Evolutionary conservation across 2,888 invertebrate species (phyloP).

Genomic region (Drosophila neonasuta): DNA sequence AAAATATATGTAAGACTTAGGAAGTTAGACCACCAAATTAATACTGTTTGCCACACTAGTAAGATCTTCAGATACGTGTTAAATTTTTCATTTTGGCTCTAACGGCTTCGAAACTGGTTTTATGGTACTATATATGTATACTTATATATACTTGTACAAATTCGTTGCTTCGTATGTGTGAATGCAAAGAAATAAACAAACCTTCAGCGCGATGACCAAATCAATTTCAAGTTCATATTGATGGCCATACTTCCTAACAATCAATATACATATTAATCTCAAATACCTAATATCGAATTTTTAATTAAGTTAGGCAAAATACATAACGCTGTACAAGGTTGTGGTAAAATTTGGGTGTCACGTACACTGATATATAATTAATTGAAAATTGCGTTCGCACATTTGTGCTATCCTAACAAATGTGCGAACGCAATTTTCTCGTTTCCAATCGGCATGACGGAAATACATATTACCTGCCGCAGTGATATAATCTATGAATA

Average conservation of each 20-base stretch:
- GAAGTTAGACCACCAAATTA: constrained; percentile 42
- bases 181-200: constrained; percentile 67
- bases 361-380: constrained; percentile 53
- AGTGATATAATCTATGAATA: constrained; percentile 69
- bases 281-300: constrained; percentile 3
- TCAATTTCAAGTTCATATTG: constrained; percentile 73
- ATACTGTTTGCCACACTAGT: constrained; percentile 26
- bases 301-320: constrained; percentile 11
- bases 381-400: too few species aligned
- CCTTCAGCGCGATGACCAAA: constrained; percentile 62
- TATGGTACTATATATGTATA: background rate
- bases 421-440: constrained; percentile 16
- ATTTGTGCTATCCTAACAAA: too few species aligned
- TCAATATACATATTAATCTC: constrained; percentile 30
- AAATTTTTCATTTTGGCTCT: constrained; percentile 26
- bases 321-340: constrained; percentile 45
- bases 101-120: constrained; percentile 64
- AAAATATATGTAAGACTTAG: constrained; percentile 20
- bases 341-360: constrained; percentile 35
- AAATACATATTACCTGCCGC: constrained; percentile 67
- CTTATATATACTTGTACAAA: constrained; percentile 21
- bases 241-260: constrained; percentile 39
- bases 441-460: constrained; percentile 66
- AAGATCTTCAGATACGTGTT: constrained; percentile 51
- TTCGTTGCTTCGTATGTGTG: constrained; percentile 16